Conservation (phyloP, 53 echinoderm and acorn worm species). For the Stichopus horrens region DNA sequence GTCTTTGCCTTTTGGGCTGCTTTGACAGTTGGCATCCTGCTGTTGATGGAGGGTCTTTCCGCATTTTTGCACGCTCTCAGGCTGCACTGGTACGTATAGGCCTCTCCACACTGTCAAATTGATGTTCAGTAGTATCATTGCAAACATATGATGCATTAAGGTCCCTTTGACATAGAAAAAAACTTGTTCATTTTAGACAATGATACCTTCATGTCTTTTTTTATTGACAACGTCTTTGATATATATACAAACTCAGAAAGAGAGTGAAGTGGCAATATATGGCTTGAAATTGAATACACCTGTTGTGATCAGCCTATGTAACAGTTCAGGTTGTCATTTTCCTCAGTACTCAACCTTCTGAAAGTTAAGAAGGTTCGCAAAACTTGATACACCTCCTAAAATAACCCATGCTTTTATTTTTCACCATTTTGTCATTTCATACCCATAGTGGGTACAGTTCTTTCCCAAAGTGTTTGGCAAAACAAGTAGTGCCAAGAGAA, state of each 20-base stretch:
- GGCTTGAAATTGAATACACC: too few species aligned
- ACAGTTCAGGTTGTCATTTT: too few species aligned
- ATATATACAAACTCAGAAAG: background rate
- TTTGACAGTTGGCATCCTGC: constrained; percentile 76
- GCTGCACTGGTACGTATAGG: constrained; percentile 82
- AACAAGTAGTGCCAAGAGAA: too few species aligned
- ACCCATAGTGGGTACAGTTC: too few species aligned
- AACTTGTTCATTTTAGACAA: background rate
- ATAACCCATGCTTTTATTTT: too few species aligned
- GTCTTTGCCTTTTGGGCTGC: constrained; percentile 73
- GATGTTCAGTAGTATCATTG: background rate
- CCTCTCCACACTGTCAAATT: background rate
- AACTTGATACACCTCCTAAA: too few species aligned
- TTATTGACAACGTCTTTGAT: background rate
- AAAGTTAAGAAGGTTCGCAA: too few species aligned
- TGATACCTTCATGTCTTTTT: background rate
- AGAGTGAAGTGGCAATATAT: too few species aligned
- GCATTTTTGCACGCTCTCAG: constrained; percentile 95
- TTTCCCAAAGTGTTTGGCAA: too few species aligned
- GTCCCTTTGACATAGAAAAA: background rate
- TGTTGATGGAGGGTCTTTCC: constrained; percentile 94
- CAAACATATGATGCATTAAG: background rate
- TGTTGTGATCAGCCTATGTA: too few species aligned
- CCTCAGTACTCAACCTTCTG: too few species aligned
- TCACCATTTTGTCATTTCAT: too few species aligned